Conservation (phyloP, 2,888 invertebrate genomes). For the Drosophila koepferae region DNA sequence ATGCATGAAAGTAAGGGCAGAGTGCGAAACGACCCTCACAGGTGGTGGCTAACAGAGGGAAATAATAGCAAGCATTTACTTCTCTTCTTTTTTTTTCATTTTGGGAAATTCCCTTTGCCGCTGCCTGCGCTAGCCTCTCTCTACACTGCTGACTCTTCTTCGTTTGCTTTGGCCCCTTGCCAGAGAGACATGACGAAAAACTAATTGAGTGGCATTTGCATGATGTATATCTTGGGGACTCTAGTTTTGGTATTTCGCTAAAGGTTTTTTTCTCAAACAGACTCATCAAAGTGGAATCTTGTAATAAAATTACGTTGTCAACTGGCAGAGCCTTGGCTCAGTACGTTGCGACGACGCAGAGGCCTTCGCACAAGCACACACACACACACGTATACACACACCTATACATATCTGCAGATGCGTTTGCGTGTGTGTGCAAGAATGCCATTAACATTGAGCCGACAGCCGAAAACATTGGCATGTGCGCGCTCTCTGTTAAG, state of each 20-base stretch:
- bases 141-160: conserved; percentile 11
- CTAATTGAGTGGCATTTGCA: conserved; percentile 72
- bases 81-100: conserved; percentile 9
- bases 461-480: conserved; percentile 47
- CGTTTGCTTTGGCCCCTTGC: conserved; percentile 38
- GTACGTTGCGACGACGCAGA: conserved; percentile 27
- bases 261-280: conserved; percentile 38
- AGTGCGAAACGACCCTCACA: conserved; percentile 55
- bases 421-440: conserved; percentile 29
- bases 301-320: conserved; percentile 62
- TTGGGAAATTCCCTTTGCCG: conserved; percentile 67
- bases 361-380: conserved; percentile 45
- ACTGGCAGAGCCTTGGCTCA: conserved; percentile 58
- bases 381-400: background rate
- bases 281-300: conserved; percentile 73
- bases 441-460: conserved; percentile 71
- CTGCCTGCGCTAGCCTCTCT: conserved; percentile 23
- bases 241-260: conserved; percentile 20
- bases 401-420: conserved; percentile 7
- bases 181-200: conserved; percentile 65
- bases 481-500: conserved; percentile 59
- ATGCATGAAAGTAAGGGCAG: conserved; percentile 33
- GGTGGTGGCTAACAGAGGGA: conserved; percentile 45
- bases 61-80: conserved; percentile 31
- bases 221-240: conserved; percentile 34